phyloP scores from a whole-genome alignment of 2,888 invertebrate species.

The Coelogynopora nodosa region DNA sequence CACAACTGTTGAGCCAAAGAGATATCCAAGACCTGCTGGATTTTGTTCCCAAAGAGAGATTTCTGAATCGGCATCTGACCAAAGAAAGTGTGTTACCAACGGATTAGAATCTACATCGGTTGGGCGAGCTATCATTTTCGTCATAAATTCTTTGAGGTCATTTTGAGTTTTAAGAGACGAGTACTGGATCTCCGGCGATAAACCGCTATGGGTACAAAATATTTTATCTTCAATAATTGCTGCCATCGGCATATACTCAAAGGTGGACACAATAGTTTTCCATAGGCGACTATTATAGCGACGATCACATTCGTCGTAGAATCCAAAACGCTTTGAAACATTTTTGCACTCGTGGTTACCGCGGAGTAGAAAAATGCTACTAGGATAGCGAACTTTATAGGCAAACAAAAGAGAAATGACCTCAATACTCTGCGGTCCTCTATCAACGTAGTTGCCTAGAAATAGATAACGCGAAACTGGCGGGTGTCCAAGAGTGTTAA shows the following conservation, averaged over 20 bases:
- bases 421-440: no score
- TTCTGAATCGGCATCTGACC: constrained; percentile 37
- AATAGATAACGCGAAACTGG: no score
- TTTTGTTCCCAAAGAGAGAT: constrained; percentile 30
- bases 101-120: constrained; percentile 32
- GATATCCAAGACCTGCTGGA: constrained; percentile 23
- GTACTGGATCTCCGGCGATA: constrained; percentile 35
- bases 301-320: constrained; percentile 34
- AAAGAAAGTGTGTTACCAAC: constrained; percentile 18
- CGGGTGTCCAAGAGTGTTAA: no score
- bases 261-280: constrained; percentile 7
- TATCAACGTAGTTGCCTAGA: no score
- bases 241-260: constrained; percentile 34
- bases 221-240: constrained; percentile 37
- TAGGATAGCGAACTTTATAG: no score
- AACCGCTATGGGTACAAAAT: constrained; percentile 33
- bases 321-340: constrained; percentile 30
- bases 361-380: no score
- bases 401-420: no score
- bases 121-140: constrained; percentile 14
- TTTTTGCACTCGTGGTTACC: no score
- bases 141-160: constrained; percentile 17
- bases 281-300: background rate
- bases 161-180: constrained; percentile 13
- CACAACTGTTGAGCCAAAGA: constrained; percentile 22